phyloP scores from a whole-genome alignment of 2,797 vertebrate genomes.

The Pangasius sanitwongsei region DNA sequence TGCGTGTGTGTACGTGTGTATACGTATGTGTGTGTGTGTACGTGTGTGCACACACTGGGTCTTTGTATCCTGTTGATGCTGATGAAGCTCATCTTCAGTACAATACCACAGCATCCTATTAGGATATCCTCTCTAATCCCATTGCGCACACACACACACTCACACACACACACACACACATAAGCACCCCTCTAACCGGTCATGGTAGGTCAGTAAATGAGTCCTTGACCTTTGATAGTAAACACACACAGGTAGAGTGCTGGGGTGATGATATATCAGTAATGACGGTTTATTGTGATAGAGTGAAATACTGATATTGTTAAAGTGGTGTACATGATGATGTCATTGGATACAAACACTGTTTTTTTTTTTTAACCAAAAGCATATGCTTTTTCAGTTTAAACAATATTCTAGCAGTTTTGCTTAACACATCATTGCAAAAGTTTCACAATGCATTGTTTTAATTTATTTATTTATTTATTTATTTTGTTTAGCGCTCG shows the following conservation, averaged over 20 bases:
- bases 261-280: neutral
- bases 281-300: neutral
- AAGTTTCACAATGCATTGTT: too few relatives aligned
- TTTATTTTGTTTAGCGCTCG: neutral
- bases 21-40: neutral
- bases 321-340: neutral
- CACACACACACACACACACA: neutral
- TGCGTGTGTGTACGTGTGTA: neutral
- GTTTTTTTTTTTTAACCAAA: too few relatives aligned
- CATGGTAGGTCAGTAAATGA: neutral
- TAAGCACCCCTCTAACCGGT: neutral
- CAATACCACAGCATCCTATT: conserved; percentile 43
- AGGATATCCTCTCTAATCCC: conserved; percentile 45
- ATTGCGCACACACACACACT: neutral
- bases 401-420: neutral
- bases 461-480: neutral
- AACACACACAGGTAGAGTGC: neutral
- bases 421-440: neutral
- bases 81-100: conserved; percentile 15
- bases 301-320: neutral
- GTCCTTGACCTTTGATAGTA: conserved; percentile 1
- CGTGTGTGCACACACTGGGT: neutral
- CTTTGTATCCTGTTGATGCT: conserved; percentile 50
- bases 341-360: neutral
- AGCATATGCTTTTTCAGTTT: too few relatives aligned